phyloP scores from a whole-genome alignment of 1,140 invertebrate species.

The Bombus polaris region DNA sequence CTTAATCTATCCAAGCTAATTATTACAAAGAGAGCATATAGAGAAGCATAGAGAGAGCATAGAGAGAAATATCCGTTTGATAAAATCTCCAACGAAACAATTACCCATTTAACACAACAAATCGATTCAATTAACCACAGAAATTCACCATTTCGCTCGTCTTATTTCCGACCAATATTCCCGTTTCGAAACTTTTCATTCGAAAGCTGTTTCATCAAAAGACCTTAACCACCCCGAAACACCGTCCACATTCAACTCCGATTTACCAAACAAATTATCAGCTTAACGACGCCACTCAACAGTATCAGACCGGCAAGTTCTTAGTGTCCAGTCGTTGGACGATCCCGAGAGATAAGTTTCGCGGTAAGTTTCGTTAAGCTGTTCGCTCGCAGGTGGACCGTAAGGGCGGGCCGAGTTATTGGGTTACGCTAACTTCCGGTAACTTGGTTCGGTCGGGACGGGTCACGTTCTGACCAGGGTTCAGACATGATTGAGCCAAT shows the following conservation, averaged over 20 bases:
- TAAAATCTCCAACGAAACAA: no score
- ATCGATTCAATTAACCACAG: no score
- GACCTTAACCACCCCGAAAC: rapidly evolving
- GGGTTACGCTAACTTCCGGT: constrained; percentile 63
- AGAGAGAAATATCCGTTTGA: no score
- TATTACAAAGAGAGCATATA: no score
- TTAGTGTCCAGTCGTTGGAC: neutral
- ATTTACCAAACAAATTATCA: neutral
- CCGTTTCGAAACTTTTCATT: neutral
- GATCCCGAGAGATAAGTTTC: neutral
- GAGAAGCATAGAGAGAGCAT: no score
- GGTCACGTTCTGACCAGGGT: constrained; percentile 28
- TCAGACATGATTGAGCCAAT: constrained; percentile 43
- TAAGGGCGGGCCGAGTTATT: constrained; percentile 40
- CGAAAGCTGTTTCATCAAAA: neutral
- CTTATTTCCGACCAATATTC: neutral
- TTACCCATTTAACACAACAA: no score
- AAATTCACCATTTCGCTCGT: no score
- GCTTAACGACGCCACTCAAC: neutral
- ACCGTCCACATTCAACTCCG: neutral
- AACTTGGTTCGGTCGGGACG: constrained; percentile 36
- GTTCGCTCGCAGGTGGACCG: constrained; percentile 5
- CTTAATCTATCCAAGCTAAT: no score
- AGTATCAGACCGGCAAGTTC: neutral
- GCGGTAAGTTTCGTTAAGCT: constrained; percentile 28